Percentiles rank a stretch among this genome's conserved stretches.
Evolutionary conservation across 2,113 vertebrate genomes (phyloP).

Genomic region (Suricata suricatta): DNA sequence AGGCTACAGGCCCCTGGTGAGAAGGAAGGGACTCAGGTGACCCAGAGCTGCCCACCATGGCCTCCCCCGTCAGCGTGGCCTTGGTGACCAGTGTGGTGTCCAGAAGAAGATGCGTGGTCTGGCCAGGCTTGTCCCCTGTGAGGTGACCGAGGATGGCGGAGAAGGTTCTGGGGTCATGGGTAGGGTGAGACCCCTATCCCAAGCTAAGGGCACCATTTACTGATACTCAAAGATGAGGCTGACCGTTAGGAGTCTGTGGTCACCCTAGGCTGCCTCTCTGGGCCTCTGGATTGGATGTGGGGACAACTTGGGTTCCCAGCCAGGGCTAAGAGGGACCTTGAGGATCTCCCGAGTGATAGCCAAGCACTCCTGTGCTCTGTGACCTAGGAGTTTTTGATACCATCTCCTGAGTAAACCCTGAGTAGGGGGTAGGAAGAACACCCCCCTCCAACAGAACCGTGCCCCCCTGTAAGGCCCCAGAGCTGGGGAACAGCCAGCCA

Average conservation of each 20-base stretch:
- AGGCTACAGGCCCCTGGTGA: neutral
- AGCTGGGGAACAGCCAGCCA: accelerated
- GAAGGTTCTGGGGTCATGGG: neutral
- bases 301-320: neutral
- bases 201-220: neutral
- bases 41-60: neutral
- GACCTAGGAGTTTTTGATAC: neutral
- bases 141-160: neutral
- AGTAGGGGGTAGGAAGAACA: accelerated
- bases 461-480: neutral
- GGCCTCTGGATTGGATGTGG: neutral
- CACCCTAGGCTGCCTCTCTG: neutral
- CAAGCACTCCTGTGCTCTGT: neutral
- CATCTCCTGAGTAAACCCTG: neutral
- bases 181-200: accelerated
- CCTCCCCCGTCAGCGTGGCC: neutral
- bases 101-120: neutral
- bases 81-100: neutral
- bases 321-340: neutral
- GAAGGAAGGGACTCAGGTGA: neutral
- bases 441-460: neutral
- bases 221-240: neutral
- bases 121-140: neutral
- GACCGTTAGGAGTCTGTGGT: neutral
- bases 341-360: neutral